A percentile compares a stretch with the other conserved stretches of the same genome.
These are phyloP conservation scores for Megalurothrips usitatus DNA, from an alignment of 2,888 invertebrate species.

Conservation along the genomic window DNA sequence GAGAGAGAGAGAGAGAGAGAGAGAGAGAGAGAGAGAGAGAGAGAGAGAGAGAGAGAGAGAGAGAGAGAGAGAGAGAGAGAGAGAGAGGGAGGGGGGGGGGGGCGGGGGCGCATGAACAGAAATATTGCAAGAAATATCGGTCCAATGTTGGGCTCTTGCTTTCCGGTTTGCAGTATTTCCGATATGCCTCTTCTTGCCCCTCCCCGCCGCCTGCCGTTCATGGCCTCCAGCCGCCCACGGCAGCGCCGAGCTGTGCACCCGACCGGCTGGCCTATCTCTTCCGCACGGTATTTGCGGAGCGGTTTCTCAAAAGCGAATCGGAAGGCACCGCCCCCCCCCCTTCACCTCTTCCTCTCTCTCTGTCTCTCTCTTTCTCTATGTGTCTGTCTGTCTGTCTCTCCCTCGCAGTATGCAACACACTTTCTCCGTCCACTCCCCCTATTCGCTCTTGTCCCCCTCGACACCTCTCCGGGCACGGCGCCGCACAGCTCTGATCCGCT, in stretches of 20 bases:
- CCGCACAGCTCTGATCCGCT: too few relatives aligned
- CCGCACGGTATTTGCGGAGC: constrained; percentile 9
- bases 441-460: not conserved
- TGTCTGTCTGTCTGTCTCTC: too few relatives aligned
- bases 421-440: not conserved
- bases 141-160: not conserved
- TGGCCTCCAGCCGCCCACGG: not conserved
- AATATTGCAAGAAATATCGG: not conserved
- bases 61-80: not conserved
- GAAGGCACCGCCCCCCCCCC: not conserved
- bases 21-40: not conserved
- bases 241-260: not conserved
- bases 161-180: too few relatives aligned
- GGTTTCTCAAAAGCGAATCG: constrained; percentile 21
- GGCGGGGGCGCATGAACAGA: not conserved
- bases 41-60: not conserved
- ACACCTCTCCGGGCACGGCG: too few relatives aligned
- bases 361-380: not conserved
- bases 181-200: too few relatives aligned
- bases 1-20: not conserved
- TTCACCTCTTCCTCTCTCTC: not conserved
- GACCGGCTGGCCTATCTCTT: constrained; percentile 4
- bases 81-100: not conserved
- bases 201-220: not conserved
- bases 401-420: not conserved